Evolutionary conservation across 2,888 invertebrate genomes (phyloP), one percentile per base, ranked within the genome.

Genomic region (Anoplius nigerrimus): DNA sequence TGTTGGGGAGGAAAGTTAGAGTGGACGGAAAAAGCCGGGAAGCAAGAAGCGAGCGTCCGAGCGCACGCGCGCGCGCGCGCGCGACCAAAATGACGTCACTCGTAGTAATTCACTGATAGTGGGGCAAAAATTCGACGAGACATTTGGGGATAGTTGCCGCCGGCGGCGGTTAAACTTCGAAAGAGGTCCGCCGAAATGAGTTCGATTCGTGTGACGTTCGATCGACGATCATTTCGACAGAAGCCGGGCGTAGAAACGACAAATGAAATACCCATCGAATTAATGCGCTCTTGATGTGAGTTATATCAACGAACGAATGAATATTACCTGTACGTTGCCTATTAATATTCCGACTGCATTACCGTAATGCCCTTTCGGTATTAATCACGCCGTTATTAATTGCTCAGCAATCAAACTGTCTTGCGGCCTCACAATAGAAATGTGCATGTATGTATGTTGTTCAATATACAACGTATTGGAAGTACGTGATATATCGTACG

Each of bases 261-360:
- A 45, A 60, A 60, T 60, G 43, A 60, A 60, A 60, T 51, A 24
- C 27, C 51, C 46, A 51, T 60, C 59, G 51, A 60, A 60, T 60
- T 60, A 60, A 60, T 60, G 59, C 51, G 48, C 59, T 51, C 59
- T 51, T 51, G 22, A 60, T 60, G 59, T 51, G 59, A 22, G 46
- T 22, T 42, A 60, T 51, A 60, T 51, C 43, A 48, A 60, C 60
- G 60, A 21, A 52, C 60, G 60, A 60, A 60, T 27, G 58, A 59
- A 59, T 59, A 59, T 60, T 60, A 16, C 60, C 34, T 2, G 27
- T 18, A 27, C 51, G 51, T 13, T 18, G 57, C 22, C 16, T 42
- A 51, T 60, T 42, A 60, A 60, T 60, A 60, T 60, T 51, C 48
- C 46, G 46, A 24, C 58, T 43, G 21, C 42, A 20, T 43, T 57